Evolutionary conservation across 1,140 invertebrate species (phyloP).

Genomic region (Scaptomyza pallida): DNA sequence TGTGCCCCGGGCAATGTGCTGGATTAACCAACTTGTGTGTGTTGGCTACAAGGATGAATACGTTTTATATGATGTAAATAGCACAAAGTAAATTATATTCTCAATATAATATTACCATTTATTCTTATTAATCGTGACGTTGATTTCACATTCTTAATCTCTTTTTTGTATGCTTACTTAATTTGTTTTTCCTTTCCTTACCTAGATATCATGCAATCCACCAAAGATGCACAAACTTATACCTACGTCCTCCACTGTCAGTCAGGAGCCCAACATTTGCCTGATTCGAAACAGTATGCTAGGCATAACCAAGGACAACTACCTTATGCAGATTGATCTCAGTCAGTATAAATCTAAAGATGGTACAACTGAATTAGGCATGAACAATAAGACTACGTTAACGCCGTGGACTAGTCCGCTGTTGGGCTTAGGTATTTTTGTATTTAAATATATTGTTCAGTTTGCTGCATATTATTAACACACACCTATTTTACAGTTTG

Average conservation of each 20-base stretch:
- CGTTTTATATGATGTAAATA: conserved; percentile 89
- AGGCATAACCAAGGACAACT: conserved; percentile 77
- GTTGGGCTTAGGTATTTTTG: conserved; percentile 57
- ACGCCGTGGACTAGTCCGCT: conserved; percentile 69
- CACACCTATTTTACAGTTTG: conserved; percentile 87
- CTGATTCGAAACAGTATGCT: conserved; percentile 84
- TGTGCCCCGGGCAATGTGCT: conserved; percentile 92
- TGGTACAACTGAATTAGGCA: conserved; percentile 19
- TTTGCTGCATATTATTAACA: background rate
- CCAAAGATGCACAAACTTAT: conserved; percentile 87
- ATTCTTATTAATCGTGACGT: too few relatives aligned
- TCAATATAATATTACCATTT: too few relatives aligned
- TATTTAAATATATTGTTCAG: too few relatives aligned
- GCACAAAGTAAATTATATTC: background rate
- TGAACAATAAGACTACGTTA: conserved; percentile 52
- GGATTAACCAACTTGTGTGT: conserved; percentile 93
- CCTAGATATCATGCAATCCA: conserved; percentile 60
- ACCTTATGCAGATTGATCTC: conserved; percentile 71
- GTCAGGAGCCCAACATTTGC: conserved; percentile 92
- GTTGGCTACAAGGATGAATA: conserved; percentile 94
- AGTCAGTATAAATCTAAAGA: conserved; percentile 56
- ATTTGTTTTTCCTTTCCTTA: background rate
- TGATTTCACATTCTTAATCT: too few relatives aligned
- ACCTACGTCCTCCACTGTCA: conserved; percentile 91
- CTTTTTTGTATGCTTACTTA: too few relatives aligned